These are phyloP conservation scores for Invenusta paracnida DNA, from an alignment of 2,888 invertebrate species.

Conservation along the genomic window DNA sequence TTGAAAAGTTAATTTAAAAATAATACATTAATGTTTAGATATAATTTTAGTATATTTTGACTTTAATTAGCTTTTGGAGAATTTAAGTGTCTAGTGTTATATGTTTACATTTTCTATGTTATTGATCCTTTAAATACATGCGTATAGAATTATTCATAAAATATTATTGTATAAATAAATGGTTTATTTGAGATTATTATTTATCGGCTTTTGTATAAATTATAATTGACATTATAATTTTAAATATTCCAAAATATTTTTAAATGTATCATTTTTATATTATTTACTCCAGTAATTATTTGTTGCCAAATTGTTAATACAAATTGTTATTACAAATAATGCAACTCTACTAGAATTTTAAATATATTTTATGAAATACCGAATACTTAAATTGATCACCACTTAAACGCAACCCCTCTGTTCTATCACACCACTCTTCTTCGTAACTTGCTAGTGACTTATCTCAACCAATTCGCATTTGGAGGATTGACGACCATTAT, in stretches of 20 bases:
- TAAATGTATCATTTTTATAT: too few species aligned
- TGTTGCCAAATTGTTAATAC: not conserved
- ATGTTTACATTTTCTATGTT: not conserved
- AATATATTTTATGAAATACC: too few species aligned
- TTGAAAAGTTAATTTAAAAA: too few species aligned
- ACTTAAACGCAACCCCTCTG: not conserved
- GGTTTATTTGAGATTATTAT: not conserved
- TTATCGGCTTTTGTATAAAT: too few species aligned
- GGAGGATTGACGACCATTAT: slow-evolving; percentile 2
- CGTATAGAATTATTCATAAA: not conserved
- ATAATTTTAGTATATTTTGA: too few species aligned
- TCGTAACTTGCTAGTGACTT: not conserved
- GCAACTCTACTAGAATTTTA: not conserved
- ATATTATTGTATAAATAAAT: not conserved
- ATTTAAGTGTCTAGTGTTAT: not conserved
- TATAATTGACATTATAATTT: too few species aligned
- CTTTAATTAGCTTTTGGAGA: not conserved
- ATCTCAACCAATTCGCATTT: not conserved
- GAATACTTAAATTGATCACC: not conserved
- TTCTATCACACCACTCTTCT: not conserved
- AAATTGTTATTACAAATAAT: not conserved
- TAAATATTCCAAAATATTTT: too few species aligned
- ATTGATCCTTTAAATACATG: not conserved
- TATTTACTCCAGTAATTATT: not conserved
- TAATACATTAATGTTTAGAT: too few species aligned